Percentiles rank a stretch among this genome's conserved stretches.
Evolutionary conservation across 2,797 vertebrate genomes (phyloP).

Genomic region (Cryptoprocta ferox): DNA sequence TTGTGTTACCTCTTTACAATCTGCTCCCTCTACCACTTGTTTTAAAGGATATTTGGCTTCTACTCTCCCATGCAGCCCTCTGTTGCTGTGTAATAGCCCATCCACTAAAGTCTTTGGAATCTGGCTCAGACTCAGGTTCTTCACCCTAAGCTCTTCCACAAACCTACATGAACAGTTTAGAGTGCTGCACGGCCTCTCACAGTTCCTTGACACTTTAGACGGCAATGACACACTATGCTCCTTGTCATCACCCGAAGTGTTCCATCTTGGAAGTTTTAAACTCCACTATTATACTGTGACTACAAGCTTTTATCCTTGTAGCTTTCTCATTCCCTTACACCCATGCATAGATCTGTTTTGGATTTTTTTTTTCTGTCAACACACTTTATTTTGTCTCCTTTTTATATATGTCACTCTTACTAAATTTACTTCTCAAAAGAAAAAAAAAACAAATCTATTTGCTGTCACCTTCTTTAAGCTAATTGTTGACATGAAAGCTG

Average conservation of each 20-base stretch:
- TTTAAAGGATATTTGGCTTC: background rate
- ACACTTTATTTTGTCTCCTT: background rate
- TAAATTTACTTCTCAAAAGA: constrained; percentile 41
- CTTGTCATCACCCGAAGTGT: background rate
- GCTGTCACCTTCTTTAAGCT: constrained; percentile 48
- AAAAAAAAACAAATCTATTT: constrained; percentile 26
- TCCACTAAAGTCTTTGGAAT: background rate
- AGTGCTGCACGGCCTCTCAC: background rate
- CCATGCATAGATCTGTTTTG: background rate
- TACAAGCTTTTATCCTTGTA: background rate
- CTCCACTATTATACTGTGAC: background rate
- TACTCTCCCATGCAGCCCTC: background rate
- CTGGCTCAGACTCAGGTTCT: background rate
- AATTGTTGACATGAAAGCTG: constrained; percentile 7
- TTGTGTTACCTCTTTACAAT: background rate
- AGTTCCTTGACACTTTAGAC: background rate
- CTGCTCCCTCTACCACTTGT: background rate
- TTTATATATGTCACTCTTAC: constrained; percentile 12
- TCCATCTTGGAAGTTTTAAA: background rate
- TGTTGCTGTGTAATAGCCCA: background rate
- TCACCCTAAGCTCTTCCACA: background rate
- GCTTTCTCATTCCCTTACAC: background rate
- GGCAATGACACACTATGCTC: background rate
- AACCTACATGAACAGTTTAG: background rate
- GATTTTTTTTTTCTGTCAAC: constrained; percentile 54